These are phyloP conservation scores for Grammatotria lemairii DNA, from an alignment of 2,113 vertebrate species.

Conservation along the genomic window DNA sequence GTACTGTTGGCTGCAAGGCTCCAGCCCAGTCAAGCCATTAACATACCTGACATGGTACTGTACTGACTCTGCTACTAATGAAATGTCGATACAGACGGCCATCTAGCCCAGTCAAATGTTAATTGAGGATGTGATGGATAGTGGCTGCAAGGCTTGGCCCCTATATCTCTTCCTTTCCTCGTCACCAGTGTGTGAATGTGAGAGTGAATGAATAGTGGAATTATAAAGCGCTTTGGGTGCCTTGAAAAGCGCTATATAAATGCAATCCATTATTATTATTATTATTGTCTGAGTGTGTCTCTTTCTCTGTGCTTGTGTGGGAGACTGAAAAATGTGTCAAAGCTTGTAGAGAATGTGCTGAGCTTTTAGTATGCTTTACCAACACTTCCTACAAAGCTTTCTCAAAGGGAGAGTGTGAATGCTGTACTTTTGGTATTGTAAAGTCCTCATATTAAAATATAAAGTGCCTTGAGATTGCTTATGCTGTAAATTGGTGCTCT, in stretches of 20 bases:
- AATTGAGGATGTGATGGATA: conserved; percentile 54
- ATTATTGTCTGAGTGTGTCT: background rate
- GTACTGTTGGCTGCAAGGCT: conserved; percentile 10
- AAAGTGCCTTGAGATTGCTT: background rate
- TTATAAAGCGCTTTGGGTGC: background rate
- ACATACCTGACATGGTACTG: conserved; percentile 31
- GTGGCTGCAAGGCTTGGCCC: background rate
- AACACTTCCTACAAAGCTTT: background rate
- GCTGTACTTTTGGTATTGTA: background rate
- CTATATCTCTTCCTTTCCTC: background rate
- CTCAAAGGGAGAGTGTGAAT: background rate
- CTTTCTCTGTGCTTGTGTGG: background rate
- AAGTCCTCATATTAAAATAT: background rate
- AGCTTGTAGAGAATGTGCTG: background rate
- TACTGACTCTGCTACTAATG: conserved; percentile 44
- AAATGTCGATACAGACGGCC: conserved; percentile 53
- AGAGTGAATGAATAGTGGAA: background rate
- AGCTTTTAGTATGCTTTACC: background rate
- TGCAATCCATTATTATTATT: background rate
- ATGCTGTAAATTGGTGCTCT: background rate
- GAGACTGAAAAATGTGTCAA: background rate
- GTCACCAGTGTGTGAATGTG: background rate
- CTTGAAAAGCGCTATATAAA: background rate
- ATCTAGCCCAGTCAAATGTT: conserved; percentile 54
- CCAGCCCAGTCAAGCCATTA: conserved; percentile 34